Percentiles rank a stretch among this genome's conserved stretches.
Evolutionary conservation across 2,888 invertebrate species (phyloP).

Genomic region (Craniophora ligustri): DNA sequence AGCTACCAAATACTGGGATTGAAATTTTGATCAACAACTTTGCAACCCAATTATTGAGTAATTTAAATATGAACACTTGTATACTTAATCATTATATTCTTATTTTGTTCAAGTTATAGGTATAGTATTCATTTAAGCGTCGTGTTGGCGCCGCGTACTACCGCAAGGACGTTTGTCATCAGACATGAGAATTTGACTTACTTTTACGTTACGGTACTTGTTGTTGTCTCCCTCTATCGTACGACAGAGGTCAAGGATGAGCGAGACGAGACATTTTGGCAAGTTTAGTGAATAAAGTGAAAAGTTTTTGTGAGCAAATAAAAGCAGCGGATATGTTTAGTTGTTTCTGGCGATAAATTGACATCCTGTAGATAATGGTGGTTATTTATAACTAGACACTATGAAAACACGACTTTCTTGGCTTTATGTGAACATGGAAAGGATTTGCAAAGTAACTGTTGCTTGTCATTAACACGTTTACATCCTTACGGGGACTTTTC

Average conservation of each 20-base stretch:
- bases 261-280: slow-evolving; percentile 27
- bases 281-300: slow-evolving; percentile 16
- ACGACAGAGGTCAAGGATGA: neutral
- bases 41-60: no score
- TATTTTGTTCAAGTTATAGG: no score
- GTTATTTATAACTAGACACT: slow-evolving; percentile 5
- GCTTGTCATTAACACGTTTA: no score
- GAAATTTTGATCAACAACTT: no score
- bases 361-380: slow-evolving; percentile 24
- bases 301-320: slow-evolving; percentile 35
- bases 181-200: slow-evolving; percentile 42
- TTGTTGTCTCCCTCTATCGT: slow-evolving; percentile 24
- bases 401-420: slow-evolving; percentile 1
- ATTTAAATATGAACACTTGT: no score
- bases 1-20: no score
- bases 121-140: no score
- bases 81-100: no score
- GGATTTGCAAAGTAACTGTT: neutral
- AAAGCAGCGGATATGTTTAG: slow-evolving; percentile 13
- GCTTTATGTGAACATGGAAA: neutral
- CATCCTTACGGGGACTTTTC: no score
- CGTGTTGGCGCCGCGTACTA: slow-evolving; percentile 18
- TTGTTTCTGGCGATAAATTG: slow-evolving; percentile 30
- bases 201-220: slow-evolving; percentile 51
- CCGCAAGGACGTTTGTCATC: slow-evolving; percentile 52